A percentile compares a stretch with the other conserved stretches of the same genome.
phyloP scores from a whole-genome alignment of 92 coral and sea anemone genomes.

The Porites rus region DNA sequence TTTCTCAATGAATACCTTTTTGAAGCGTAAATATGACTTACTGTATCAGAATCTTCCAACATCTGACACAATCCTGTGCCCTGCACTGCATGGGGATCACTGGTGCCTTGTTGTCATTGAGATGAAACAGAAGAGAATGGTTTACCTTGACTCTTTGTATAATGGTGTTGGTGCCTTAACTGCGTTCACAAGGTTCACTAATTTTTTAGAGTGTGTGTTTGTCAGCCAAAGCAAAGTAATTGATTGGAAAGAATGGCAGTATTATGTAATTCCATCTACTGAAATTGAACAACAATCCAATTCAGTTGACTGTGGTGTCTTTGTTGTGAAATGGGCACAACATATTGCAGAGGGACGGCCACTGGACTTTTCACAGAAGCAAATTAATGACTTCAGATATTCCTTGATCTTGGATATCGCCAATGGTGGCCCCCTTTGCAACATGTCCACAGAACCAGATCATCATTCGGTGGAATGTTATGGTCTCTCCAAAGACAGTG shows the following conservation, averaged over 20 bases:
- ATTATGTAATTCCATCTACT: conserved; percentile 43
- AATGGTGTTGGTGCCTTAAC: conserved; percentile 54
- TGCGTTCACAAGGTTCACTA: conserved; percentile 32
- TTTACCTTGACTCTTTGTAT: conserved; percentile 57
- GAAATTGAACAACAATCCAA: conserved; percentile 55
- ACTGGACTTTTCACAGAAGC: conserved; percentile 52
- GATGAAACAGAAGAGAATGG: conserved; percentile 61
- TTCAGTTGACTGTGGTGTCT: conserved; percentile 32
- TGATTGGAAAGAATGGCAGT: conserved; percentile 49
- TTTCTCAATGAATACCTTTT: conserved; percentile 34
- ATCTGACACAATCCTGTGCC: conserved; percentile 50
- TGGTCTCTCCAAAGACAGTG: not conserved
- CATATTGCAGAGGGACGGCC: not conserved
- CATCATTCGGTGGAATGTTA: not conserved
- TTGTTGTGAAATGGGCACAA: no score
- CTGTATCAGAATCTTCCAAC: conserved; percentile 42
- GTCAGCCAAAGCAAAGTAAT: conserved; percentile 4
- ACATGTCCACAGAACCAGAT: conserved; percentile 15
- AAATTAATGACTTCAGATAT: conserved; percentile 58
- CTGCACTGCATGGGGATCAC: conserved; percentile 58
- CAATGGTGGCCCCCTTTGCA: not conserved
- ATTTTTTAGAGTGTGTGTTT: conserved; percentile 42
- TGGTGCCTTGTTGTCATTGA: conserved; percentile 47
- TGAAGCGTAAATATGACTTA: conserved; percentile 15
- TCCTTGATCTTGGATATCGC: conserved; percentile 42